Evolutionary conservation across 2,797 vertebrate species (phyloP).

Genomic region (Gastrophryne carolinensis): DNA sequence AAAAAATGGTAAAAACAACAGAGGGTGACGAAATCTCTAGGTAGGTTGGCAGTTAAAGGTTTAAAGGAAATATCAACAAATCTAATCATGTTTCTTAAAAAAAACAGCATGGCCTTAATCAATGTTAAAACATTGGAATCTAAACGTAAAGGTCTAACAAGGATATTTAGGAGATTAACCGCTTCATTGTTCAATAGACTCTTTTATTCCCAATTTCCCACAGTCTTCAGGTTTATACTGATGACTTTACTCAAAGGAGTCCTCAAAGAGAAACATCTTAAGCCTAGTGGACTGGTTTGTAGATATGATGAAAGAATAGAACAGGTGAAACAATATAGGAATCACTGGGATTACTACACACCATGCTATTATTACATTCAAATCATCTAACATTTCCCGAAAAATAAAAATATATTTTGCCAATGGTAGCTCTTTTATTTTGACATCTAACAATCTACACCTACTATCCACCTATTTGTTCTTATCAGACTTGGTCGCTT

Average conservation of each 20-base stretch:
- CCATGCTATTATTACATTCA: conserved; percentile 11
- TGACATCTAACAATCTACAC: conserved; percentile 33
- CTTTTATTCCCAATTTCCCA: conserved; percentile 34
- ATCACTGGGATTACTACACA: background rate
- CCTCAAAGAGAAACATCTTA: conserved; percentile 23
- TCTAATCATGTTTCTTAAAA: too few species aligned
- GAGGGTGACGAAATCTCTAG: too few species aligned
- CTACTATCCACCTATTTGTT: conserved; percentile 37
- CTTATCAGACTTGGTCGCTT: conserved; percentile 28
- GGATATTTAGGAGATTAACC: background rate
- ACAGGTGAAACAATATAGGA: conserved; percentile 44
- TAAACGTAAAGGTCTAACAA: too few species aligned
- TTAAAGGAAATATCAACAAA: too few species aligned
- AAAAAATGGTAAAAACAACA: too few species aligned
- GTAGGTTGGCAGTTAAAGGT: too few species aligned
- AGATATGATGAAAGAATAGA: conserved; percentile 29
- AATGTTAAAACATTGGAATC: too few species aligned
- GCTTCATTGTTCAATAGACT: background rate
- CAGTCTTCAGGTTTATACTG: conserved; percentile 20
- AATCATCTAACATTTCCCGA: conserved; percentile 42
- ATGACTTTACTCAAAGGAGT: conserved; percentile 22
- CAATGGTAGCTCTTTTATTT: conserved; percentile 45
- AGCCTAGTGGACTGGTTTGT: conserved; percentile 31
- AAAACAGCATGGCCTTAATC: too few species aligned
- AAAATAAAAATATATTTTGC: conserved; percentile 35